These are phyloP conservation scores for Nesogale talazaci DNA, from an alignment of 2,113 vertebrate species.

Conservation along the genomic window DNA sequence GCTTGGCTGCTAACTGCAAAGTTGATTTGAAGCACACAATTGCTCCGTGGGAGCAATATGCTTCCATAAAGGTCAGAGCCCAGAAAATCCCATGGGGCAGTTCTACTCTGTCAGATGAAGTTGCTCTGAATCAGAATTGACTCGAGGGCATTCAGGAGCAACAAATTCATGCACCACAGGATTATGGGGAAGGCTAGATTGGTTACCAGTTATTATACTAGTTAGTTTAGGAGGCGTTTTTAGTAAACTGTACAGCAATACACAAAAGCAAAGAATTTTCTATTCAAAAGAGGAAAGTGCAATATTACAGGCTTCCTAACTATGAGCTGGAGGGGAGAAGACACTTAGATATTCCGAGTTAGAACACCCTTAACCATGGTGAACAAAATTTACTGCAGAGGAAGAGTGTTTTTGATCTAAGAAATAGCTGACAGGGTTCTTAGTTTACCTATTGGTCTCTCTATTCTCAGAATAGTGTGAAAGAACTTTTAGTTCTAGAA, in stretches of 20 bases:
- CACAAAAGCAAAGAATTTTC: constrained; percentile 14
- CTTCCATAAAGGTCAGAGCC: not conserved
- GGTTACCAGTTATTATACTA: not conserved
- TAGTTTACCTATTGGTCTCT: constrained; percentile 13
- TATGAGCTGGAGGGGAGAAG: no score
- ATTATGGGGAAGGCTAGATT: not conserved
- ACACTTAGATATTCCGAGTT: not conserved
- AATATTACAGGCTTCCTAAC: not conserved
- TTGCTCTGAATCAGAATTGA: not conserved
- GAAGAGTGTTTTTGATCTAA: constrained; percentile 1
- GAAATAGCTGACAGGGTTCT: not conserved
- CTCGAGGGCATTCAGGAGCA: not conserved
- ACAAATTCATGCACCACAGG: not conserved
- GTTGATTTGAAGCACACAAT: not conserved
- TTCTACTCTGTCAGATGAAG: not conserved
- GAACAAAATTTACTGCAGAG: not conserved
- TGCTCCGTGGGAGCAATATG: not conserved
- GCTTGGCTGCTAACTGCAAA: not conserved
- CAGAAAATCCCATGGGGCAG: not conserved
- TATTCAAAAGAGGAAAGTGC: constrained; percentile 18
- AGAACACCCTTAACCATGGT: not conserved
- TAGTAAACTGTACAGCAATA: not conserved
- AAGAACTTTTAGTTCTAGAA: constrained; percentile 11
- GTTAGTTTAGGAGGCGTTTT: not conserved
- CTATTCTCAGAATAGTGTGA: not conserved